Conservation (phyloP, 2,888 invertebrate genomes). For the Galerucella calmariensis region DNA sequence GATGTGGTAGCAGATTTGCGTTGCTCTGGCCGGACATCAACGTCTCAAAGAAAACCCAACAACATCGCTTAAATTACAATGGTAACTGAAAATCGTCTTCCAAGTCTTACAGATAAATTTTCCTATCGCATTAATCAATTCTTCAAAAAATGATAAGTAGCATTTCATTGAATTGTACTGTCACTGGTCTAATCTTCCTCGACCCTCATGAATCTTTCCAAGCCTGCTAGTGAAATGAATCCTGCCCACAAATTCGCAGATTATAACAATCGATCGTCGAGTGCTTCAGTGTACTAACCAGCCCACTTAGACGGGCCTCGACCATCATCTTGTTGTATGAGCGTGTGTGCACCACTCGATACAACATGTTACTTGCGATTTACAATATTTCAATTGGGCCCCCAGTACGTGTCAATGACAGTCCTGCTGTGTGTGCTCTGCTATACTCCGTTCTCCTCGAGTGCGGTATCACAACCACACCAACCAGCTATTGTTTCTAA, state of each 20-base stretch:
- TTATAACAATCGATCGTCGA: slow-evolving; percentile 34
- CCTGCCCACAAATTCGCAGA: slow-evolving; percentile 50
- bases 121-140: no score
- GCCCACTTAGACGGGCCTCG: slow-evolving; percentile 26
- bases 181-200: slow-evolving; percentile 10
- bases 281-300: slow-evolving; percentile 3
- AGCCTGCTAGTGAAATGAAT: slow-evolving; percentile 59
- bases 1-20: no score
- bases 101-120: no score
- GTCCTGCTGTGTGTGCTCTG: slow-evolving; percentile 11
- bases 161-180: neutral
- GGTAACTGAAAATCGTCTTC: no score
- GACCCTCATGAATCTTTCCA: slow-evolving; percentile 55
- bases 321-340: slow-evolving; percentile 22
- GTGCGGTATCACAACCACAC: slow-evolving; percentile 5
- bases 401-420: slow-evolving; percentile 36
- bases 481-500: neutral
- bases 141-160: no score
- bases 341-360: slow-evolving; percentile 42
- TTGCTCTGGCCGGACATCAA: no score
- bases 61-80: no score
- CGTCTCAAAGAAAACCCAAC: no score
- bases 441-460: neutral
- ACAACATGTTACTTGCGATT: slow-evolving; percentile 48
- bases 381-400: slow-evolving; percentile 36